Percentiles rank a stretch among this genome's conserved stretches.
Conservation (phyloP, 2,888 invertebrate genomes). For the Liposcelis brunnea region DNA sequence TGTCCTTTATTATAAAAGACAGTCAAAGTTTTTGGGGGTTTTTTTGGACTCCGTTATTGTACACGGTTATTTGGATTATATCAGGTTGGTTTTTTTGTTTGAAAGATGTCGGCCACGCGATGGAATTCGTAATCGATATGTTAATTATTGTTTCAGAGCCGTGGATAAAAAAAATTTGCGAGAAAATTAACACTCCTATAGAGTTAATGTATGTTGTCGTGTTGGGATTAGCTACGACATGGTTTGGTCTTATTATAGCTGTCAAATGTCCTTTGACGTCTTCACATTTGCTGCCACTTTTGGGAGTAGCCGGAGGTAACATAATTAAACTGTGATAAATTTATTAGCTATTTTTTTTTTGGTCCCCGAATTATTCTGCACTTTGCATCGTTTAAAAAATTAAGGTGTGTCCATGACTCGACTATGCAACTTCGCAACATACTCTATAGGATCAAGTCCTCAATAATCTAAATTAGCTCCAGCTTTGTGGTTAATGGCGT, state of each 20-base stretch:
- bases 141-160: neutral
- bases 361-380: too few species aligned
- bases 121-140: too few species aligned
- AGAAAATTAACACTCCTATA: neutral
- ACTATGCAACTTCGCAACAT: too few species aligned
- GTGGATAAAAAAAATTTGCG: slow-evolving; percentile 3
- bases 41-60: neutral
- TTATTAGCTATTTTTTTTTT: too few species aligned
- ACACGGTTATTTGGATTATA: neutral
- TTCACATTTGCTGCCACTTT: neutral
- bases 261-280: neutral
- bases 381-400: too few species aligned
- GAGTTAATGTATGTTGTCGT: slow-evolving; percentile 4
- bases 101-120: too few species aligned
- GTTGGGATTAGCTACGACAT: neutral
- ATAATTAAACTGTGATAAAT: too few species aligned
- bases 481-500: too few species aligned
- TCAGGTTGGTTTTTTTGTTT: neutral
- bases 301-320: slow-evolving; percentile 5
- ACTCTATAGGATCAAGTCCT: too few species aligned
- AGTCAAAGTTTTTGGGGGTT: neutral
- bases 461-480: too few species aligned
- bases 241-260: slow-evolving; percentile 3
- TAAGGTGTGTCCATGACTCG: too few species aligned
- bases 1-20: neutral